Percentiles rank a stretch among this genome's conserved stretches.
phyloP scores from a whole-genome alignment of 2,888 invertebrate species.

The Antheraea assamensis region DNA sequence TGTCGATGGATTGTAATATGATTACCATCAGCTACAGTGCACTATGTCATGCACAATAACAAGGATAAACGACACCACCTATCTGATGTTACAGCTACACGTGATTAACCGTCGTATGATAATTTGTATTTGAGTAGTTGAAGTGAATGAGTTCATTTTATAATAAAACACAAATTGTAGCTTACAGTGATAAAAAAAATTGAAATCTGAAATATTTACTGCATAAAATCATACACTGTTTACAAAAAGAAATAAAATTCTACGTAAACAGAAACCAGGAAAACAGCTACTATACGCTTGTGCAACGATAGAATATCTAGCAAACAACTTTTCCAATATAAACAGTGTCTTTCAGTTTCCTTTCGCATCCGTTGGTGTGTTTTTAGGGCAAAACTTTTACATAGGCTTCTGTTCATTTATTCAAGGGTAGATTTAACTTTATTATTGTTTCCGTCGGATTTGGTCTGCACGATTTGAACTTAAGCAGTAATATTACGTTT shows the following conservation, averaged over 20 bases:
- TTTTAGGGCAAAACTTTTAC: constrained; percentile 10
- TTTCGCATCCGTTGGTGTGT: constrained; percentile 11
- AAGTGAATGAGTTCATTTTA: not conserved
- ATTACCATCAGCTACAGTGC: too few species aligned
- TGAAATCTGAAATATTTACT: not conserved
- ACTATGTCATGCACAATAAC: too few species aligned
- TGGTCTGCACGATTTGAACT: constrained; percentile 1
- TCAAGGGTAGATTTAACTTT: not conserved
- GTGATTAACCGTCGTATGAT: too few species aligned
- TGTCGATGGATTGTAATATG: too few species aligned
- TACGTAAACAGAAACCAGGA: constrained; percentile 16
- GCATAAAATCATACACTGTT: not conserved
- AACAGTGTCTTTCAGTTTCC: constrained; percentile 13
- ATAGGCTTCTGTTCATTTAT: constrained; percentile 7
- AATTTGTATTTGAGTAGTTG: not conserved
- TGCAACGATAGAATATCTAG: constrained; percentile 9
- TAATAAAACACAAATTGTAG: not conserved
- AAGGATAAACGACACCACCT: too few species aligned
- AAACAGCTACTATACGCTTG: constrained; percentile 3
- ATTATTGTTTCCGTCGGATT: not conserved
- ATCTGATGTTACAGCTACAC: too few species aligned
- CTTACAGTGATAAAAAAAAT: not conserved
- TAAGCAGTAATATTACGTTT: not conserved
- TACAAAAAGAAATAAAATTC: constrained; percentile 21
- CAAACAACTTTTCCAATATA: constrained; percentile 19